These are phyloP conservation scores for Sarcophaga rosellei DNA, from an alignment of 2,888 invertebrate species.

Conservation along the genomic window DNA sequence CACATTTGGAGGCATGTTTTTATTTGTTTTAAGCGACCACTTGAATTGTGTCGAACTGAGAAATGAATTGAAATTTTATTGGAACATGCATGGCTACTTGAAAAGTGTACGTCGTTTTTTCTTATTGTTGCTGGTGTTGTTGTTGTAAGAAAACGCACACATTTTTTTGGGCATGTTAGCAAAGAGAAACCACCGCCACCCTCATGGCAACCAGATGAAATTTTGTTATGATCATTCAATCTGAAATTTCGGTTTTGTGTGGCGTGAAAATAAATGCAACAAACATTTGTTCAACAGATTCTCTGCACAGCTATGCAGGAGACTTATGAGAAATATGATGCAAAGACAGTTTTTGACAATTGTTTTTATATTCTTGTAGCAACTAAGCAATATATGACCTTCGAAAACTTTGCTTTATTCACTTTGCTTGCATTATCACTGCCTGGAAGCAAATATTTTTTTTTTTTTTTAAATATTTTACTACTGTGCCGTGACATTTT, in stretches of 20 bases:
- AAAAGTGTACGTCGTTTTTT: neutral
- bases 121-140: no score
- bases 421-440: no score
- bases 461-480: no score
- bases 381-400: no score
- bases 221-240: constrained; percentile 36
- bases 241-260: constrained; percentile 7
- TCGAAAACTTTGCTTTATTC: no score
- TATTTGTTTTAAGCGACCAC: constrained; percentile 30
- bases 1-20: constrained; percentile 48
- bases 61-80: constrained; percentile 31
- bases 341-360: neutral
- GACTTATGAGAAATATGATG: neutral
- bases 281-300: constrained; percentile 55
- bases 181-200: constrained; percentile 9
- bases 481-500: no score
- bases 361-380: neutral
- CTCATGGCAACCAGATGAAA: constrained; percentile 27
- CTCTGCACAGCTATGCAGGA: neutral
- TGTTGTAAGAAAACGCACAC: no score
- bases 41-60: constrained; percentile 22
- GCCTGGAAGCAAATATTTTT: no score
- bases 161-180: neutral
- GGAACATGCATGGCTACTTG: constrained; percentile 34
- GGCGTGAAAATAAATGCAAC: constrained; percentile 37